Evolutionary conservation across 2,113 vertebrate genomes (phyloP), one percentile per base, ranked within the genome.

Genomic region (Dicentrarchus labrax): DNA sequence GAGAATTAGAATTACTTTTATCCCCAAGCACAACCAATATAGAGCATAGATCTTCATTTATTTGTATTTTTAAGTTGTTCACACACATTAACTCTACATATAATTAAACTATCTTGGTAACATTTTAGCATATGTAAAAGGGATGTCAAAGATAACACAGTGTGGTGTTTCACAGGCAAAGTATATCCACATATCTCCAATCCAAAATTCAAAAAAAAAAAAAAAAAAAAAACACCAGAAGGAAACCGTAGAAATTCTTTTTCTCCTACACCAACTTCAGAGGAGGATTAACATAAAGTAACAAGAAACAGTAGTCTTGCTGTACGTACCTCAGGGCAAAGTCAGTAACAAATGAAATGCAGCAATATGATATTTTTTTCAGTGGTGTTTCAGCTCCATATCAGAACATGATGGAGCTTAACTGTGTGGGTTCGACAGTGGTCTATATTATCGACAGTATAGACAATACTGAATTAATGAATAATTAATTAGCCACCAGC

Each of bases 1-100:
- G 59, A 66, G 72, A 89, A 79, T 82, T 69, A 8, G 53, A 84
- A 78, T 84, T 38, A 47, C 45, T 81, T 85, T 57, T 91, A 80
- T 90, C 76, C 79, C 48, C 9, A 8, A 24, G 54, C 5, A 54
- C 21, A 66, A 36, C 17, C 59, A 73, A 89, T 47, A 47, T n/a
- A 50, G 75, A 57, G 53, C 53, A 19, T 30, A 13, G 61, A 78
- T 50, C 74, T 81, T 60, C 74, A 30, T 30, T 30, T 30, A 30
- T 17, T 7, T 82, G 39, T 72, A 19, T 48, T 45, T 76, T 7
- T 48, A 15, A 30, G 38, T 47, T n/a, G 30, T 48, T 22, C 21
- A 4, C 30, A 59, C 54, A 72, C 51, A 64, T 76, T 21, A 38
- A 76, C 11, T 70, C 48, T 4, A 54, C n/a, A 30, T 43, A 13